A percentile compares a stretch with the other conserved stretches of the same genome.
Evolutionary conservation across 1,140 invertebrate genomes (phyloP).

Genomic region (Drepana arcuata): DNA sequence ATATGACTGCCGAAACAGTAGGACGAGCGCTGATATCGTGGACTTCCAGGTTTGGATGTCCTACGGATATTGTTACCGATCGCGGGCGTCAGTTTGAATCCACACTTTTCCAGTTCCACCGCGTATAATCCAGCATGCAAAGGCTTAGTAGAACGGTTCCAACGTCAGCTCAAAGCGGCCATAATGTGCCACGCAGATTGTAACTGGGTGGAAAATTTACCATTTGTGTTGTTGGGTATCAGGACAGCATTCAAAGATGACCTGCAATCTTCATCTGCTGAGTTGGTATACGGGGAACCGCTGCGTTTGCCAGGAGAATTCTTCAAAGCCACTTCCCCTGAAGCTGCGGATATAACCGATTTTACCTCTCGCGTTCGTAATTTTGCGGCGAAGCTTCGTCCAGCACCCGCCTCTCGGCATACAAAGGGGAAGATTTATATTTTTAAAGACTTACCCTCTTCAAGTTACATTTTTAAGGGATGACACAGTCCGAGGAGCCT

Average conservation of each 20-base stretch:
- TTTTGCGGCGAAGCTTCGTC: slow-evolving; percentile 1
- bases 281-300: slow-evolving; percentile 14
- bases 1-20: slow-evolving; percentile 6
- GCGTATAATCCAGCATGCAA: slow-evolving; percentile 35
- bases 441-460: slow-evolving; percentile 2
- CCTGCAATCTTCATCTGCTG: slow-evolving; percentile 25
- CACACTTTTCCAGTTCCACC: slow-evolving; percentile 28
- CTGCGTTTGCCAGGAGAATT: slow-evolving; percentile 34
- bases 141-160: slow-evolving; percentile 24
- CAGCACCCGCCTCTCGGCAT: slow-evolving; percentile 3
- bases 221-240: slow-evolving; percentile 50
- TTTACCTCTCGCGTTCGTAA: not conserved
- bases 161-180: slow-evolving; percentile 18
- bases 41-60: slow-evolving; percentile 8
- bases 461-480: slow-evolving; percentile 2
- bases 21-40: not conserved
- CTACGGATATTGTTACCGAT: slow-evolving; percentile 6
- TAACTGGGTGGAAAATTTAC: slow-evolving; percentile 36
- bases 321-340: not conserved
- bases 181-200: slow-evolving; percentile 21
- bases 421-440: not conserved
- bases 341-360: not conserved
- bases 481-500: not conserved
- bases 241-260: slow-evolving; percentile 34
- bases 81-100: slow-evolving; percentile 9